Evolutionary conservation across 2,888 invertebrate species (phyloP), one percentile per base, ranked within the genome.

Genomic region (Autographa pulchrina): DNA sequence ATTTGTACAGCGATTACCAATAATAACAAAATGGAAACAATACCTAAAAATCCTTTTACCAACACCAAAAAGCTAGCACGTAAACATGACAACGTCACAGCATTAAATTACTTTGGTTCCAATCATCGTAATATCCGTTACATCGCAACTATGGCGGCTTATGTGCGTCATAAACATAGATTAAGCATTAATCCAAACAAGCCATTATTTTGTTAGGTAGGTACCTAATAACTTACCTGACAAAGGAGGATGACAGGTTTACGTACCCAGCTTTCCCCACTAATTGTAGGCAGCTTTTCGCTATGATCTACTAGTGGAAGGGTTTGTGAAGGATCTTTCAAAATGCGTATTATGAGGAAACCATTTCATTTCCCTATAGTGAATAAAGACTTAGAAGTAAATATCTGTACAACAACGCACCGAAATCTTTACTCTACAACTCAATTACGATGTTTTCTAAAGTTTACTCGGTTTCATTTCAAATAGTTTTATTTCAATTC

Each of bases 161-260:
- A 81, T 78, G 70, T 74, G 69, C 74, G 74, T 80, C 83, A 83
- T 85, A 84, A 84, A 84, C 83, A 83, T 76, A 80, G 85, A 74
- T 83, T 78, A 84, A 72, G 71, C 74, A 78, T 84, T 84, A 80
- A 83, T 83, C 81, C 81, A 70, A 72, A 84, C 82, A 78, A 72
- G 82, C 76, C 74, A 74, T 84, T 83, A 83, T 80, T 82, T 83
- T 74, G 74, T 80, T 74, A 76, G 67, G 79, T 74, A 76, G 67
- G 79, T 76, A 76, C 67, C 81, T 83, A 76, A 81, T 83, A 82
- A 83, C 76, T 82, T 81, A 81, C 82, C 84, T 76, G 84, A 83
- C 81, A 78, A 81, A 78, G 78, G 71, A 70, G 71, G 81, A 74
- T 72, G 84, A 81, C 81, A 83, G 84, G 68, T 75, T 78, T 73